Evolutionary conservation across 2,888 invertebrate species (phyloP).

Genomic region (Smittia aterrima): DNA sequence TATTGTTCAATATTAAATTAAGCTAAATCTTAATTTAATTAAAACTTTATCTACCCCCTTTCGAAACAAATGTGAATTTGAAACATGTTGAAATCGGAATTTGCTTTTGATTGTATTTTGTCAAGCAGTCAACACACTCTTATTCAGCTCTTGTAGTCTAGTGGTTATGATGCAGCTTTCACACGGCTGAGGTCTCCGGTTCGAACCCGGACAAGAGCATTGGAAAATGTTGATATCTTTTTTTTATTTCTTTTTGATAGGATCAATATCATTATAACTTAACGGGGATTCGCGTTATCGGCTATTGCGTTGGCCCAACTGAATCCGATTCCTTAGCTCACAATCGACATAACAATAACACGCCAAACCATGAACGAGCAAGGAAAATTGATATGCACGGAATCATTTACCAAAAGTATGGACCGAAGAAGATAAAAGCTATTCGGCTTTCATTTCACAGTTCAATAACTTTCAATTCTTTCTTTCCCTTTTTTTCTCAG

Average conservation of each 20-base stretch:
- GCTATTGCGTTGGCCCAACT: constrained; percentile 68
- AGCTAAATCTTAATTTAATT: too few relatives aligned
- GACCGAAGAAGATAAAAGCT: constrained; percentile 40
- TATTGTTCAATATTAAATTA: too few relatives aligned
- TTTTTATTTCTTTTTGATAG: constrained; percentile 49
- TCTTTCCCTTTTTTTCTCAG: constrained; percentile 3
- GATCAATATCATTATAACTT: constrained; percentile 70
- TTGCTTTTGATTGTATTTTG: neutral
- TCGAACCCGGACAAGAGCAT: constrained; percentile 8
- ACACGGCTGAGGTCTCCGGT: constrained; percentile 16
- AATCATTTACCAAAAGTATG: constrained; percentile 64
- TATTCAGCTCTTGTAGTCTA: neutral
- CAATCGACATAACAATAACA: constrained; percentile 55
- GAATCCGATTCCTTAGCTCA: constrained; percentile 67
- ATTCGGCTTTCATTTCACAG: constrained; percentile 23
- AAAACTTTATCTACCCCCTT: neutral
- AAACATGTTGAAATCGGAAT: neutral
- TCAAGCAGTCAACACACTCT: neutral
- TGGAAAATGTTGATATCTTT: neutral
- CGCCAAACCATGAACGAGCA: constrained; percentile 69
- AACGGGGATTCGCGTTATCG: constrained; percentile 70
- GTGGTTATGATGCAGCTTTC: neutral
- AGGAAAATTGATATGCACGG: constrained; percentile 69
- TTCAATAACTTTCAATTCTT: constrained; percentile 29
- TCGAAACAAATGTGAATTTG: neutral